A percentile compares a stretch with the other conserved stretches of the same genome.
Evolutionary conservation across 2,797 vertebrate species (phyloP).

Genomic region (Fundulus diaphanus): DNA sequence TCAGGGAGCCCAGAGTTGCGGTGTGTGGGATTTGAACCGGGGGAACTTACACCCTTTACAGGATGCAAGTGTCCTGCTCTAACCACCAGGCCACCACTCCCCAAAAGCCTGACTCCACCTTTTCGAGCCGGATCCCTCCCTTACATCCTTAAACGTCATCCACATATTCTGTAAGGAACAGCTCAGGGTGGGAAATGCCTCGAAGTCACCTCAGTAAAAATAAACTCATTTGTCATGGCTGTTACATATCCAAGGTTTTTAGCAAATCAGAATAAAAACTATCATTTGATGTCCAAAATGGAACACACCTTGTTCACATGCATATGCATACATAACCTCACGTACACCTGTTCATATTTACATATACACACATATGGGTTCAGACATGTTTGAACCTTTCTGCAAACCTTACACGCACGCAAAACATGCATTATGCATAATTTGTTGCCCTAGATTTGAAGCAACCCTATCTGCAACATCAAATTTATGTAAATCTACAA

Average conservation of each 20-base stretch:
- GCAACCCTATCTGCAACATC: background rate
- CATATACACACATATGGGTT: background rate
- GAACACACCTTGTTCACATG: background rate
- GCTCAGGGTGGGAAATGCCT: constrained; percentile 19
- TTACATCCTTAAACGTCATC: constrained; percentile 16
- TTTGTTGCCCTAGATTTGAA: background rate
- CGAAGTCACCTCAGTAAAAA: constrained; percentile 19
- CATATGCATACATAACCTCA: background rate
- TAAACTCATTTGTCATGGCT: background rate
- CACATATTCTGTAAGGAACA: background rate
- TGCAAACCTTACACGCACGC: too few relatives aligned
- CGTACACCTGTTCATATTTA: background rate
- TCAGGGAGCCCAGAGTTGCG: too few relatives aligned
- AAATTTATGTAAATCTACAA: background rate
- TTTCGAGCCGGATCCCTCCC: too few relatives aligned
- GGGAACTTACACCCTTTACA: too few relatives aligned
- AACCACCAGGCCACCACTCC: too few relatives aligned
- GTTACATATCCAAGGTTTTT: background rate
- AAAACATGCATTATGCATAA: background rate
- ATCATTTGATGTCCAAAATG: background rate
- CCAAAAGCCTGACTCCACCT: too few relatives aligned
- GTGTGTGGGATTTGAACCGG: too few relatives aligned
- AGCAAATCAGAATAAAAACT: background rate
- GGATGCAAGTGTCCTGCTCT: too few relatives aligned
- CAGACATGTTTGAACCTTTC: too few relatives aligned